Evolutionary conservation across 2,113 vertebrate genomes (phyloP).

Genomic region (Oreocharis arfaki): DNA sequence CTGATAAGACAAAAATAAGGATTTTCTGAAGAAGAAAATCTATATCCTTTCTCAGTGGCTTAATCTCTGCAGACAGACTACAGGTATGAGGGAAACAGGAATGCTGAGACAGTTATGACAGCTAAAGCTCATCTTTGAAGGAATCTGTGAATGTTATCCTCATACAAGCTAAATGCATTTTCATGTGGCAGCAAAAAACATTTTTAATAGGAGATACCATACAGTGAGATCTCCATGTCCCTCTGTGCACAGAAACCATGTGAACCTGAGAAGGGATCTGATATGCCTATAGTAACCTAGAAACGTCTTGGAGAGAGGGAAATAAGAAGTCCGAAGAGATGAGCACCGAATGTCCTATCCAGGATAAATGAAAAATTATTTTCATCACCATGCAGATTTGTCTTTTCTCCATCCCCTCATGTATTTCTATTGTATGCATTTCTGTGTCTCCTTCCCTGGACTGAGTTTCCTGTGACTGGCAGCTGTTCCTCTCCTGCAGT

Average conservation of each 20-base stretch:
- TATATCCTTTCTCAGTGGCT: background rate
- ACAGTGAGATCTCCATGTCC: background rate
- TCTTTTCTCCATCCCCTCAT: background rate
- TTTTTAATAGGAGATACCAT: background rate
- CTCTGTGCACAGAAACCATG: background rate
- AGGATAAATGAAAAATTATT: background rate
- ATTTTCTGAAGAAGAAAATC: background rate
- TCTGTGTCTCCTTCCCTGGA: background rate
- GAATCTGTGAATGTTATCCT: background rate
- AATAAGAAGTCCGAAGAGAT: background rate
- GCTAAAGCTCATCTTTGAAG: background rate
- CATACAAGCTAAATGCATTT: background rate
- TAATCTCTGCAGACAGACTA: background rate
- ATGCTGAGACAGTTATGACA: background rate
- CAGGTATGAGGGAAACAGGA: constrained; percentile 5
- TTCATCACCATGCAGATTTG: background rate
- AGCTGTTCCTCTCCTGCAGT: background rate
- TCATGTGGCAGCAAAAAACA: background rate
- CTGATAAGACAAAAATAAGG: constrained; percentile 24
- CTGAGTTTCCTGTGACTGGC: background rate
- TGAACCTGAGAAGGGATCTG: background rate
- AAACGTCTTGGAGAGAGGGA: background rate
- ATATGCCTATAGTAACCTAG: background rate
- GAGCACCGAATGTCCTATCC: background rate
- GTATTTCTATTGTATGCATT: background rate